Conservation (phyloP, 2,113 vertebrate genomes). For the Phylloscopus trochiloides region DNA sequence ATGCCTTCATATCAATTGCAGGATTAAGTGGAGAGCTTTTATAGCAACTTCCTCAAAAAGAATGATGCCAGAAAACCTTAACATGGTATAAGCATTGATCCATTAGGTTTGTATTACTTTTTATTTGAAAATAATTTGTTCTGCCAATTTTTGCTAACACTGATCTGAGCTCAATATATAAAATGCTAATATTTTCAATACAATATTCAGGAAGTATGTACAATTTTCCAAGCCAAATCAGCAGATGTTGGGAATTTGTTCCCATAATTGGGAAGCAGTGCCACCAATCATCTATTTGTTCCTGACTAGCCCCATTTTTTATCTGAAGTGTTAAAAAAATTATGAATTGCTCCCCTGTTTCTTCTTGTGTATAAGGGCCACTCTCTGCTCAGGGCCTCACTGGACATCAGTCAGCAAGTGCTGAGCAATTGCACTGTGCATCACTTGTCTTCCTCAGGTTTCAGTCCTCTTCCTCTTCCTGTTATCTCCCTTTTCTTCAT, state of each 20-base stretch:
- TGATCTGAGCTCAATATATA: neutral
- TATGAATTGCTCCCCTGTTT: neutral
- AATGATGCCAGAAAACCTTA: neutral
- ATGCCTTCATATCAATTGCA: neutral
- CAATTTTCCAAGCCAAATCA: neutral
- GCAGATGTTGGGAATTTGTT: neutral
- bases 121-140: neutral
- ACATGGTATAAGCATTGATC: neutral
- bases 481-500: neutral
- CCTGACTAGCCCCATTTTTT: neutral
- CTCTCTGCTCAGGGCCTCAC: neutral
- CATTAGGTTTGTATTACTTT: neutral
- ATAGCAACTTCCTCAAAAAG: neutral
- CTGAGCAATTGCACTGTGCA: neutral
- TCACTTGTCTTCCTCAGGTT: neutral
- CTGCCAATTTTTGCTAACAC: neutral
- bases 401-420: fast-evolving
- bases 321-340: neutral
- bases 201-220: neutral
- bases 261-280: neutral
- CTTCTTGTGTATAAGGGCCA: neutral
- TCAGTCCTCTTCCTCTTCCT: neutral
- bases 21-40: neutral
- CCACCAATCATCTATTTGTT: neutral
- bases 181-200: neutral